Evolutionary conservation across 2,113 vertebrate genomes (phyloP), one percentile per base, ranked within the genome.

Genomic region (Nannospalax galili): DNA sequence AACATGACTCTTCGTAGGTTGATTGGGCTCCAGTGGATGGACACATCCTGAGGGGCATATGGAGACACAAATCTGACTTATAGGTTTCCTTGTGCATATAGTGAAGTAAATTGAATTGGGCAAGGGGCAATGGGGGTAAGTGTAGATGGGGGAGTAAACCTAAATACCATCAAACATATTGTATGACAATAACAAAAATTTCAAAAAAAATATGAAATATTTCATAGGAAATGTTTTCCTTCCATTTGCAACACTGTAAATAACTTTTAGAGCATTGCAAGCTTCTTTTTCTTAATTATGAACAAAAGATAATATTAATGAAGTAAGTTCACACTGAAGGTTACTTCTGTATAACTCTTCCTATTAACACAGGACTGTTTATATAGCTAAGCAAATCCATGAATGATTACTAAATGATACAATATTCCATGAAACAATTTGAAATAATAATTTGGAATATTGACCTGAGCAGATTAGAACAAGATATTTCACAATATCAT

Each of bases 401-500:
- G 52, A 75, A 84, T 1, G 4, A 74, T 70, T 96, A 40, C 69
- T 95, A 77, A 91, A 19, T 52, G 3, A 6, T 5, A 94, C 2
- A 35, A 3, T 92, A 73, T 1, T 78, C 62, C 16, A 48, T 90
- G 24, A 92, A 90, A 74, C 24, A 32, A 12, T 45, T 90, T 26
- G 96, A 79, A 74, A 84, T 70, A 67, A 42, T 80, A 2, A 78
- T 48, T 74, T 45, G 4, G 8, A 88, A 90, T 84, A 1, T 14
- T 90, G 75, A 77, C 32, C 30, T 30, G 79, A 92, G 56, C 72
- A 60, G 17, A 81, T 80, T 84, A 91, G 24, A 94, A 72, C 11
- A 81, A 64, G 1, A 67, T 67, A 5, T 48, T 70, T 73, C 56
- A 2, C 0, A 86, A 62, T 32, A 56, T 75, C 6, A 37, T 20